These are phyloP conservation scores for Patagioenas fasciata DNA, from an alignment of 2,113 vertebrate genomes.

Conservation along the genomic window DNA sequence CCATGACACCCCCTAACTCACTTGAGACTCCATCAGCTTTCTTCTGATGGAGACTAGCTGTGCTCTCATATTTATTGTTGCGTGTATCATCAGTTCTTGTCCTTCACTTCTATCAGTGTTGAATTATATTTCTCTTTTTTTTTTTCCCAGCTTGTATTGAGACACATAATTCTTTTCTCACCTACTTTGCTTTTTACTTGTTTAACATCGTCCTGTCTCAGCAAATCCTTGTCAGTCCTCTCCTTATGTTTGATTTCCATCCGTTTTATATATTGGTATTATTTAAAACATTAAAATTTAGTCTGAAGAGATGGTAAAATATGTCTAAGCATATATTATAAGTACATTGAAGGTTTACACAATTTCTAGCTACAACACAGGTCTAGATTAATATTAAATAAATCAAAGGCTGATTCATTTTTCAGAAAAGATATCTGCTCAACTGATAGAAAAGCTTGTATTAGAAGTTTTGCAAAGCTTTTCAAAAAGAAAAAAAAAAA, in stretches of 20 bases:
- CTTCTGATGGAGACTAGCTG: not conserved
- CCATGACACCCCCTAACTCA: not conserved
- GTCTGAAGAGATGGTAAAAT: not conserved
- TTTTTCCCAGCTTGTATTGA: not conserved
- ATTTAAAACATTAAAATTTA: slow-evolving; percentile 20
- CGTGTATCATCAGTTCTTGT: not conserved
- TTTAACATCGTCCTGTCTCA: not conserved
- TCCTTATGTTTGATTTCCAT: not conserved
- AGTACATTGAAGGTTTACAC: not conserved
- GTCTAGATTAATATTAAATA: slow-evolving; percentile 5
- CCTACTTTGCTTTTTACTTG: not conserved
- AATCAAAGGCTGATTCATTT: not conserved
- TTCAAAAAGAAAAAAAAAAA: not conserved
- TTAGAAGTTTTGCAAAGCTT: not conserved
- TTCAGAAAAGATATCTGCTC: not conserved
- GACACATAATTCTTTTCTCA: not conserved
- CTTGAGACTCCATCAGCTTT: not conserved
- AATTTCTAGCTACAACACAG: not conserved
- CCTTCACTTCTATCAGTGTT: not conserved
- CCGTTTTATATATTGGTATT: not conserved
- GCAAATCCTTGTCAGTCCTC: not conserved
- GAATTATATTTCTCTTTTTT: not conserved
- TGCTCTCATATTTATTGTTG: not conserved
- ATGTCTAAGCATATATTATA: not conserved
- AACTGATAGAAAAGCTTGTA: not conserved